Conservation (phyloP, 2,113 vertebrate genomes). For the Chunga burmeisteri region DNA sequence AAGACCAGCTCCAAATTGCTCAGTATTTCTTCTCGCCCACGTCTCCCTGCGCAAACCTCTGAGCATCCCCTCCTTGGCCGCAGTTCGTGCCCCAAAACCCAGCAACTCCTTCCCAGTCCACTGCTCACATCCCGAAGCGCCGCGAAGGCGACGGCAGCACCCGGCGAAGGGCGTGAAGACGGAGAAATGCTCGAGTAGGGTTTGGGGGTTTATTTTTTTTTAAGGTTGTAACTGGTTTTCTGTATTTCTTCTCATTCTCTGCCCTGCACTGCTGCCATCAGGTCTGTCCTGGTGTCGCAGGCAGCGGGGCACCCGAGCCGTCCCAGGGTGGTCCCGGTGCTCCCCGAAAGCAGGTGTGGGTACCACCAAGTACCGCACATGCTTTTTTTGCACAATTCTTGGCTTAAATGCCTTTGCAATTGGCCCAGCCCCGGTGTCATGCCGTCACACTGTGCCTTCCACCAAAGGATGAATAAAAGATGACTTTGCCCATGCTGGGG, state of each 20-base stretch:
- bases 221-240: not conserved
- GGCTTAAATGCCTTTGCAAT: not conserved
- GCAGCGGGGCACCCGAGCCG: accelerated
- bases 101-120: accelerated
- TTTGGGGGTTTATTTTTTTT: not conserved
- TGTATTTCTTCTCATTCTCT: not conserved
- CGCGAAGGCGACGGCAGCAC: accelerated
- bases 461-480: not conserved
- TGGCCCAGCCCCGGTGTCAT: not conserved
- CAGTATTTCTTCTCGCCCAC: accelerated
- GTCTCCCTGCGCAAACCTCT: accelerated
- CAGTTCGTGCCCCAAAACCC: not conserved
- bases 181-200: accelerated
- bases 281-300: not conserved
- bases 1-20: not conserved
- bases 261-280: slow-evolving; percentile 25
- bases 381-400: not conserved
- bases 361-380: accelerated
- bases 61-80: accelerated
- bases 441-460: not conserved
- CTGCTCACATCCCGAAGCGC: accelerated
- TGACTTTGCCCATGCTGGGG: accelerated
- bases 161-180: accelerated
- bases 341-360: accelerated
- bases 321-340: accelerated